These are phyloP conservation scores for Pseudomyrmex flavicornis DNA, from an alignment of 1,140 invertebrate species.

Conservation along the genomic window DNA sequence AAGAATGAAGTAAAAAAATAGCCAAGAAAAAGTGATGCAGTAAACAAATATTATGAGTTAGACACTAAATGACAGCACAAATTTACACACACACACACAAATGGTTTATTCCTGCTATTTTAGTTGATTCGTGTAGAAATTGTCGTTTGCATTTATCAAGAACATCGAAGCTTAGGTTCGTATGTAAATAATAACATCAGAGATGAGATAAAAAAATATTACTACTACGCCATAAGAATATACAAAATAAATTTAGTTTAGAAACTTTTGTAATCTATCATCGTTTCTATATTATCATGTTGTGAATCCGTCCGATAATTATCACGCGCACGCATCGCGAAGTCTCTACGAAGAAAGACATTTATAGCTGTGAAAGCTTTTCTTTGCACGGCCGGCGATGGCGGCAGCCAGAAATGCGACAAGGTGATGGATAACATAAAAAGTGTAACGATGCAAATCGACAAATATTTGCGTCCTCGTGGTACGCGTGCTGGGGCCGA, in stretches of 20 bases:
- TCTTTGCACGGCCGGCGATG: constrained; percentile 5
- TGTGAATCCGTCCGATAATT: constrained; percentile 16
- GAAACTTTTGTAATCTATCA: constrained; percentile 32
- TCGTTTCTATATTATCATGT: background rate
- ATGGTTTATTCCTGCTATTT: too few species aligned
- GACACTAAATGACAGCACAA: constrained; percentile 3
- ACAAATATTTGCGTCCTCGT: constrained; percentile 50
- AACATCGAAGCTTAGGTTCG: background rate
- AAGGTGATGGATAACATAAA: constrained; percentile 13
- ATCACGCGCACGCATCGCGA: constrained; percentile 35
- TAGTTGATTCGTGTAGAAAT: background rate
- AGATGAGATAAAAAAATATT: constrained; percentile 20
- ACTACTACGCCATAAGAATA: background rate
- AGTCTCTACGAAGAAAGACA: constrained; percentile 9
- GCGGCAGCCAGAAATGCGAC: constrained; percentile 5
- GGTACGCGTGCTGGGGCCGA: background rate
- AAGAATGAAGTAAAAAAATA: constrained; percentile 39
- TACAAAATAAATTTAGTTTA: background rate
- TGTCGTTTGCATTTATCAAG: background rate
- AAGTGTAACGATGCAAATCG: background rate
- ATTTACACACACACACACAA: background rate
- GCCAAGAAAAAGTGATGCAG: constrained; percentile 35
- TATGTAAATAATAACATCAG: background rate
- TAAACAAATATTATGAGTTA: constrained; percentile 49
- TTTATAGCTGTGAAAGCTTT: constrained; percentile 30